Conservation (phyloP, 2,113 vertebrate species). For the Orcinus orca region DNA sequence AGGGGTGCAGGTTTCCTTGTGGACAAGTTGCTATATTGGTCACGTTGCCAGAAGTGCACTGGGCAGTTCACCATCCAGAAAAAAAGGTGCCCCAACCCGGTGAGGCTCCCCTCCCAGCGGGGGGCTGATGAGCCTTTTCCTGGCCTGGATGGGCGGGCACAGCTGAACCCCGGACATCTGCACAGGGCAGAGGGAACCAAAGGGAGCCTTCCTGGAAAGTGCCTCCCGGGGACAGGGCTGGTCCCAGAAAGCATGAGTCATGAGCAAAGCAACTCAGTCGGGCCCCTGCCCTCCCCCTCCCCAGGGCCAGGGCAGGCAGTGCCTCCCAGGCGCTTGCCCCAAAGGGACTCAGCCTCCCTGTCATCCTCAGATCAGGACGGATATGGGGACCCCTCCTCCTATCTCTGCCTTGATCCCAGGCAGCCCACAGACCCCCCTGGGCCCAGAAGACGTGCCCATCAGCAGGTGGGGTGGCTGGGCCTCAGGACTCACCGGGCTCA, state of each 20-base stretch:
- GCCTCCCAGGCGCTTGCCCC: neutral
- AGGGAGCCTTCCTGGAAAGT: conserved; percentile 30
- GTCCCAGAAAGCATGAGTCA: conserved; percentile 48
- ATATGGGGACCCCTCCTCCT: neutral
- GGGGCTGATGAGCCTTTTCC: neutral
- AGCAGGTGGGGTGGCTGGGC: neutral
- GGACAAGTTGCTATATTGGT: neutral
- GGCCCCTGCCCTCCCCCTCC: neutral
- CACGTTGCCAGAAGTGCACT: neutral
- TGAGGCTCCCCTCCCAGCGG: neutral
- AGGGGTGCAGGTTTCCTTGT: neutral
- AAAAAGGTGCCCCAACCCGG: neutral
- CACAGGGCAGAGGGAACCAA: neutral
- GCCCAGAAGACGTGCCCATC: fast-evolving
- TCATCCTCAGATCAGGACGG: neutral
- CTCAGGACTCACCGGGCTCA: neutral
- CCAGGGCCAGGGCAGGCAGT: neutral
- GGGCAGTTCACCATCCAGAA: neutral
- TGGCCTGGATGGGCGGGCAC: neutral
- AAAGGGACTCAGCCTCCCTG: fast-evolving
- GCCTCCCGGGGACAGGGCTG: conserved; percentile 26
- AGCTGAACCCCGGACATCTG: neutral
- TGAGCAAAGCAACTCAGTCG: neutral
- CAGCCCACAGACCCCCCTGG: neutral
- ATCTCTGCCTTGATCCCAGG: neutral